phyloP scores from a whole-genome alignment of 2,888 invertebrate genomes.

The Epinotia demarniana region DNA sequence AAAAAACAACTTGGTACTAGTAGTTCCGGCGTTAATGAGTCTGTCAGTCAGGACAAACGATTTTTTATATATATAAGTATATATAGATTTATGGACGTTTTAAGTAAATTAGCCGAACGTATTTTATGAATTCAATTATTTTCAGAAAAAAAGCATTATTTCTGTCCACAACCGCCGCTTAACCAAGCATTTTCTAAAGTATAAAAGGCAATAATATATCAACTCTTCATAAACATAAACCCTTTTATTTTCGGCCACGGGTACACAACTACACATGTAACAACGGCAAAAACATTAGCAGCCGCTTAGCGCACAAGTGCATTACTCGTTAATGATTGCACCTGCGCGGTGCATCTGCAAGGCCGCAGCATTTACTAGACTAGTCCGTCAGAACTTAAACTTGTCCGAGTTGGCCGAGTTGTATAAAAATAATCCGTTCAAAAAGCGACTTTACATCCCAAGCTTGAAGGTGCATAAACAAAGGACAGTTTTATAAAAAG shows the following conservation, averaged over 20 bases:
- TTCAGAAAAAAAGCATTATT: slow-evolving; percentile 5
- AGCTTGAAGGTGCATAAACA: neutral
- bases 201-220: slow-evolving; percentile 3
- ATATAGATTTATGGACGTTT: neutral
- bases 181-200: neutral
- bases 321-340: slow-evolving; percentile 47
- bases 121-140: slow-evolving; percentile 8
- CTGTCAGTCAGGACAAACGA: too few relatives aligned
- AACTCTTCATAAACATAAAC: neutral
- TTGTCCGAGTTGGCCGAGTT: neutral
- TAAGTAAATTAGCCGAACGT: neutral
- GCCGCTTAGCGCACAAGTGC: slow-evolving; percentile 30
- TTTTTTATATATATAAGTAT: too few relatives aligned
- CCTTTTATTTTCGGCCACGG: neutral
- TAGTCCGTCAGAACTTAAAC: slow-evolving; percentile 7
- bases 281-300: slow-evolving; percentile 32
- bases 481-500: neutral
- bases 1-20: too few relatives aligned
- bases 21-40: too few relatives aligned
- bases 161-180: slow-evolving; percentile 11
- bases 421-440: neutral
- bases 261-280: slow-evolving; percentile 22
- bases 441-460: neutral
- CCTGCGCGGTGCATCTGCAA: slow-evolving; percentile 62
- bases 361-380: slow-evolving; percentile 58